Conservation (phyloP, 2,113 vertebrate genomes). For the Empidonax alnorum region DNA sequence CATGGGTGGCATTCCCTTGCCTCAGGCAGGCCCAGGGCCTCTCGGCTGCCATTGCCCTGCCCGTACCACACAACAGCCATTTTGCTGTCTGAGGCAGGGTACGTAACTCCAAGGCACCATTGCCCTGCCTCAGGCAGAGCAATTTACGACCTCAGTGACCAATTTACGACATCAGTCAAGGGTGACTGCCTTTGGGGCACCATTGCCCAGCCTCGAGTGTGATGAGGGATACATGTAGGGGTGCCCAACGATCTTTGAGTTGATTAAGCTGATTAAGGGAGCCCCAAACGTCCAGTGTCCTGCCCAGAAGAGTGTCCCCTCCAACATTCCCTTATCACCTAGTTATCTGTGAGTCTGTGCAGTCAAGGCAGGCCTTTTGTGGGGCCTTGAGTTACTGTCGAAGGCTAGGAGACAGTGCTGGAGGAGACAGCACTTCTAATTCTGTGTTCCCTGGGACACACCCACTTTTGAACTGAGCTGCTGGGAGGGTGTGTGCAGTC, state of each 20-base stretch:
- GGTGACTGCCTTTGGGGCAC: neutral
- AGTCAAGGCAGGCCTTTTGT: neutral
- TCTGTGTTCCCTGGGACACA: neutral
- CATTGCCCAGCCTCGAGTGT: neutral
- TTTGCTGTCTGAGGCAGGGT: neutral
- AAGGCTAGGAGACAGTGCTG: rapidly evolving
- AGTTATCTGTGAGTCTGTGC: neutral
- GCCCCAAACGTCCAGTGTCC: neutral
- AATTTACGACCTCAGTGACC: neutral
- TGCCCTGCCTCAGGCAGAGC: neutral
- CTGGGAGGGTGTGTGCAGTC: neutral
- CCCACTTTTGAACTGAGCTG: neutral
- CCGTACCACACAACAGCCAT: neutral
- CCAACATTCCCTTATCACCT: neutral
- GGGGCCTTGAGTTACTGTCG: neutral
- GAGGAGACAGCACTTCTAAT: neutral
- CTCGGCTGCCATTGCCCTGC: too few relatives aligned
- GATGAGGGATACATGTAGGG: rapidly evolving
- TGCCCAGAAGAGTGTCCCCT: neutral
- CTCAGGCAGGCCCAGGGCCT: too few relatives aligned
- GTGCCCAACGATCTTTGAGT: neutral
- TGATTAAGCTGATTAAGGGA: neutral
- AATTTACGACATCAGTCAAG: neutral
- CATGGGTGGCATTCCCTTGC: neutral
- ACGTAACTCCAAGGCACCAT: rapidly evolving